phyloP scores from a whole-genome alignment of 2,113 vertebrate genomes.

The Chascanopsetta lugubris region DNA sequence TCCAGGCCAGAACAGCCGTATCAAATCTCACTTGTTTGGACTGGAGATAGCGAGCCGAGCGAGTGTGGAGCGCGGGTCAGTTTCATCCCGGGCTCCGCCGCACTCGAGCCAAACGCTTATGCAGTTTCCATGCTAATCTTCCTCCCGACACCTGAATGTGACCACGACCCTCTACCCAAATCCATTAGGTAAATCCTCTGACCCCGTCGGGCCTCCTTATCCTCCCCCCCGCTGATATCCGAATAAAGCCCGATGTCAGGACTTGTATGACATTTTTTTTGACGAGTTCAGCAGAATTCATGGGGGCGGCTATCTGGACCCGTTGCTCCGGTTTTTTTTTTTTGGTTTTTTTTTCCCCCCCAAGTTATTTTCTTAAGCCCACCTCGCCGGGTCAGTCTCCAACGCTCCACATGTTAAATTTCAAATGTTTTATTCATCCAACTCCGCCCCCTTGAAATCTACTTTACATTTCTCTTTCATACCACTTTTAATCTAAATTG shows the following conservation, averaged over 20 bases:
- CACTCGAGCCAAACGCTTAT: constrained; percentile 45
- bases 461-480: constrained; percentile 75
- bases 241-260: constrained; percentile 57
- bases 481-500: constrained; percentile 77
- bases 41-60: constrained; percentile 62
- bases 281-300: constrained; percentile 48
- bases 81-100: constrained; percentile 51
- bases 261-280: constrained; percentile 34
- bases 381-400: constrained; percentile 60
- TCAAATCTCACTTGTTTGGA: constrained; percentile 79
- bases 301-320: constrained; percentile 15
- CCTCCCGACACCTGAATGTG: constrained; percentile 54
- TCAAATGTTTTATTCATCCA: constrained; percentile 66
- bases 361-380: constrained; percentile 45
- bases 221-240: constrained; percentile 25
- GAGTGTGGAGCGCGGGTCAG: constrained; percentile 51
- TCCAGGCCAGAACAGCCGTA: constrained; percentile 75
- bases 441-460: constrained; percentile 62
- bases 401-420: constrained; percentile 55
- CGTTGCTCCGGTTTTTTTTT: not conserved
- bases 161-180: constrained; percentile 50
- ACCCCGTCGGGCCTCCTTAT: constrained; percentile 55
- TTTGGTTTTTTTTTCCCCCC: constrained; percentile 6
- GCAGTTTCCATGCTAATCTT: constrained; percentile 65
- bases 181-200: constrained; percentile 76